A percentile compares a stretch with the other conserved stretches of the same genome.
These are phyloP conservation scores for Brachionus manjavacas DNA, from an alignment of 1,140 invertebrate genomes.

Conservation along the genomic window DNA sequence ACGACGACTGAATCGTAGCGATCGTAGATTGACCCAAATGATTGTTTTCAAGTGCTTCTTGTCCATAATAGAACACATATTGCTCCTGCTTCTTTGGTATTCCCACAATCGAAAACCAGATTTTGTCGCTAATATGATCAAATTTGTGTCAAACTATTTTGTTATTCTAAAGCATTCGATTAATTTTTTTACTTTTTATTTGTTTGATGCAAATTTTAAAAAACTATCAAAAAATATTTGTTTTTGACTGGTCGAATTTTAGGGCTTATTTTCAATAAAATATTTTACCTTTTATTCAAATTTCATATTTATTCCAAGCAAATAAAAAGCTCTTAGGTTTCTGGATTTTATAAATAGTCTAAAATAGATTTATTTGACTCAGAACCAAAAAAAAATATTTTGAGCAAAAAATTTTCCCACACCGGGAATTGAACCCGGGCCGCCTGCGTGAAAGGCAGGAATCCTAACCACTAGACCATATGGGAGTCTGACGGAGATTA, in stretches of 20 bases:
- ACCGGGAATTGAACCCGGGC: neutral
- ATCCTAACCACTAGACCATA: constrained; percentile 1
- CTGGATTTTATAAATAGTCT: neutral
- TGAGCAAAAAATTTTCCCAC: neutral
- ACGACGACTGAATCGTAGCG: neutral
- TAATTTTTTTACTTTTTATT: constrained; percentile 11
- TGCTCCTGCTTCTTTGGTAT: neutral
- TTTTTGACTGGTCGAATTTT: neutral
- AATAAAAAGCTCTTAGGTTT: neutral
- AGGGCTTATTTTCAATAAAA: neutral
- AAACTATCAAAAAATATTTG: neutral
- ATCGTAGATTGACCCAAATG: neutral
- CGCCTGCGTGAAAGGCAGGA: neutral
- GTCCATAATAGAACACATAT: constrained; percentile 5
- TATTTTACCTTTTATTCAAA: neutral
- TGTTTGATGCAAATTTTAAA: neutral
- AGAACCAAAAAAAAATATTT: neutral
- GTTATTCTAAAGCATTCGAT: neutral
- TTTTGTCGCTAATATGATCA: neutral
- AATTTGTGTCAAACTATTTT: constrained; percentile 17
- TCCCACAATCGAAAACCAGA: neutral
- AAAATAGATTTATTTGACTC: neutral
- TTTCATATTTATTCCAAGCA: neutral
- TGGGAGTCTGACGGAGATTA: neutral
- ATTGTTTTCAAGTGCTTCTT: constrained; percentile 3